phyloP scores from a whole-genome alignment of 2,797 vertebrate species.

The Novumbra hubbsi region DNA sequence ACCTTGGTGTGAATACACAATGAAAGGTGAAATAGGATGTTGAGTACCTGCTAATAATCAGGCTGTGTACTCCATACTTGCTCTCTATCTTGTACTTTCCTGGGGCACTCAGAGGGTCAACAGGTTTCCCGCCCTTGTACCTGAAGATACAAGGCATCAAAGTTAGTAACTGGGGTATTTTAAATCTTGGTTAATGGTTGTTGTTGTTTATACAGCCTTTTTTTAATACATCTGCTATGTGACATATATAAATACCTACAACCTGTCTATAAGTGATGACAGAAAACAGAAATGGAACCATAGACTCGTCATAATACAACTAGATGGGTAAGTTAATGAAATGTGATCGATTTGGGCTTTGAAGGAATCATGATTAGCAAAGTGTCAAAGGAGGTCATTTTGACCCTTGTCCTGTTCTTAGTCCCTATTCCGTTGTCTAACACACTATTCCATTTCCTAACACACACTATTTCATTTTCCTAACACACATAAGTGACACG shows the following conservation, averaged over 20 bases:
- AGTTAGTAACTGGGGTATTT: not conserved
- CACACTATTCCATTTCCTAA: no score
- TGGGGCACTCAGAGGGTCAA: conserved; percentile 83
- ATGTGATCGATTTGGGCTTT: no score
- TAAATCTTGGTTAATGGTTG: not conserved
- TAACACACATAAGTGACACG: not conserved
- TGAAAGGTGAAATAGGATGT: not conserved
- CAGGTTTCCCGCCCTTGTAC: conserved; percentile 86
- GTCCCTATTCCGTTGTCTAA: no score
- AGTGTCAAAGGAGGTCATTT: no score
- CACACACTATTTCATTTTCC: no score
- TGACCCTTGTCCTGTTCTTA: no score
- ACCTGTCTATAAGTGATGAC: no score
- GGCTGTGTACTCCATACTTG: conserved; percentile 90
- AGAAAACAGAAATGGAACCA: no score
- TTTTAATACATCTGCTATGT: not conserved
- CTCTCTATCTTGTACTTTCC: conserved; percentile 91
- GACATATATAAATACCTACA: not conserved
- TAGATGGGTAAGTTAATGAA: no score
- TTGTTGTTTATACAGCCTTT: not conserved
- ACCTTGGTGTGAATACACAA: not conserved
- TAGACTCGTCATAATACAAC: no score
- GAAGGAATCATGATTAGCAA: no score
- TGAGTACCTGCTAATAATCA: conserved; percentile 89
- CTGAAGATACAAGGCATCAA: conserved; percentile 62